Evolutionary conservation across 2,888 invertebrate species (phyloP).

Genomic region (Melieria omissa): DNA sequence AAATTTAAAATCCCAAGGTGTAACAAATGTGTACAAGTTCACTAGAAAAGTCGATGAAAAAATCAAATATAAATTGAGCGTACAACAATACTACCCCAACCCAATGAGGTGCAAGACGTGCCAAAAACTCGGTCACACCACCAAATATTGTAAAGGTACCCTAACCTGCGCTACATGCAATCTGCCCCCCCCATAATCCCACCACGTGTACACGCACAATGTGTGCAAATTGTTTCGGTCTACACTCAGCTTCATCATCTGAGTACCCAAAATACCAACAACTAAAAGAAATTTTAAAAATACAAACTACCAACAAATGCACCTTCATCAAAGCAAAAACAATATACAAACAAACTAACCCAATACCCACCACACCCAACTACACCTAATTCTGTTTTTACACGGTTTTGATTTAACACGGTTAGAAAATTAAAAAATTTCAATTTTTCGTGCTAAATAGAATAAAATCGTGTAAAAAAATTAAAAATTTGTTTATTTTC

Average conservation of each 20-base stretch:
- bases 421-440: no score
- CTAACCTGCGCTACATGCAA: conserved; percentile 13
- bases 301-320: background rate
- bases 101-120: conserved; percentile 24
- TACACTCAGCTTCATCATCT: background rate
- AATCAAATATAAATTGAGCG: background rate
- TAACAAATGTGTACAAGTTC: background rate
- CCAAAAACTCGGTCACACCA: conserved; percentile 19
- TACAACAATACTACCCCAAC: conserved; percentile 20
- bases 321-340: conserved; percentile 5
- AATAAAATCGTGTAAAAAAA: no score
- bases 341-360: background rate
- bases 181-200: conserved; percentile 11
- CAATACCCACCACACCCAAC: background rate
- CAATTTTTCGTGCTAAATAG: no score
- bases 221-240: conserved; percentile 7
- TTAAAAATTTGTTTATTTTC: no score
- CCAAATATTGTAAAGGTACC: conserved; percentile 11
- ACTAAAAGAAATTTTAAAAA: conserved; percentile 3
- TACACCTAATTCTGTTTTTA: no score
- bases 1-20: background rate
- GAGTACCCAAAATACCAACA: background rate
- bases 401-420: no score
- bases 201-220: background rate
- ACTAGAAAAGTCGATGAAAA: background rate